phyloP scores from a whole-genome alignment of 2,113 vertebrate species.

The Diphyllodes magnificus region DNA sequence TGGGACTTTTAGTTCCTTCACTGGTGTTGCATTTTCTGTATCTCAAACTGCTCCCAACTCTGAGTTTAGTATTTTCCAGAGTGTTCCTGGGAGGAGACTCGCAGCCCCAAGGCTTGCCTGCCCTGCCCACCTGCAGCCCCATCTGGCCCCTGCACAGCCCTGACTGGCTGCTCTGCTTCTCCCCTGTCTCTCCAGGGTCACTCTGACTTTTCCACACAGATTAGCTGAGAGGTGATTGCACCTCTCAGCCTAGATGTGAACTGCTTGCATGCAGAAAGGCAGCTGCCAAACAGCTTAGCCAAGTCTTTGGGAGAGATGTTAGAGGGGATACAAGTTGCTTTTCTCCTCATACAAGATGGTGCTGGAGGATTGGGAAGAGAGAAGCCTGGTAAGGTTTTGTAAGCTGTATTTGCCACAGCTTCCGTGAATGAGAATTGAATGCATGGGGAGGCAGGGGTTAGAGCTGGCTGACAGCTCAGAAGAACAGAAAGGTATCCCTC shows the following conservation, averaged over 20 bases:
- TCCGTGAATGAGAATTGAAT: background rate
- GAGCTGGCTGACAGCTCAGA: background rate
- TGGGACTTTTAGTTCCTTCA: background rate
- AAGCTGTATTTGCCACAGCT: background rate
- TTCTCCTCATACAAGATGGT: background rate
- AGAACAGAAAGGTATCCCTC: background rate
- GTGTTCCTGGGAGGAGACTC: background rate
- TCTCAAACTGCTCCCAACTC: background rate
- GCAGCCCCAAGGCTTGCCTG: background rate
- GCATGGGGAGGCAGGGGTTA: background rate
- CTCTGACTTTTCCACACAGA: background rate
- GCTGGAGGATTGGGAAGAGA: background rate
- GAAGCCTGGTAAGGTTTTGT: background rate
- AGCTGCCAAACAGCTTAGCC: background rate
- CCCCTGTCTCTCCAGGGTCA: background rate
- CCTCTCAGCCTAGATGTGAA: background rate
- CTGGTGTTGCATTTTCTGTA: background rate
- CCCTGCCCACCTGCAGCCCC: background rate
- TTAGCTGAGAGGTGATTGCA: background rate
- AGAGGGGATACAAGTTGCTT: background rate
- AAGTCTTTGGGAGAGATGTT: background rate
- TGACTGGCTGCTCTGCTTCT: background rate
- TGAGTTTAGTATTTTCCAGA: background rate
- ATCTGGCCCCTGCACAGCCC: background rate
- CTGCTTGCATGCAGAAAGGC: background rate